Evolutionary conservation across 2,113 vertebrate species (phyloP).

Genomic region (Chascanopsetta lugubris): DNA sequence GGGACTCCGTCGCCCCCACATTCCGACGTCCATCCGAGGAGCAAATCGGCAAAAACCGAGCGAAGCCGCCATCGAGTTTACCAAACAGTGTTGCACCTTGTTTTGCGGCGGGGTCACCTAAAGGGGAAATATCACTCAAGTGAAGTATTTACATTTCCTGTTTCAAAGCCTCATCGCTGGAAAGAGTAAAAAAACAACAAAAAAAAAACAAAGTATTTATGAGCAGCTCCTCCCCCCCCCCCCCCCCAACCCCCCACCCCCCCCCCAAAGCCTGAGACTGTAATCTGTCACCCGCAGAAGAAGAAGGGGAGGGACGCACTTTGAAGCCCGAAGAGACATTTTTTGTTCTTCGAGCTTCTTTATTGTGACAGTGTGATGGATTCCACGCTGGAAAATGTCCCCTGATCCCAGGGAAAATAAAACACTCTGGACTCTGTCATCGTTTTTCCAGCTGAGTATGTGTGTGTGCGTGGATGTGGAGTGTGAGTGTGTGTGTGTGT

Average conservation of each 20-base stretch:
- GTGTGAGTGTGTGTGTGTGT: conserved; percentile 1
- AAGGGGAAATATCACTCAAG: conserved; percentile 57
- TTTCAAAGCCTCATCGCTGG: conserved; percentile 36
- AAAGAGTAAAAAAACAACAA: background rate
- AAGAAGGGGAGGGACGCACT: conserved; percentile 26
- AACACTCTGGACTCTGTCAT: conserved; percentile 67
- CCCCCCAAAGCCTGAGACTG: conserved; percentile 40
- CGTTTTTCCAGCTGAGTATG: conserved; percentile 59
- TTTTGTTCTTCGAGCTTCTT: conserved; percentile 51
- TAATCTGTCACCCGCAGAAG: conserved; percentile 37
- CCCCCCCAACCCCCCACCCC: too few relatives aligned
- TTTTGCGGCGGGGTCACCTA: conserved; percentile 16
- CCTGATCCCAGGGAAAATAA: conserved; percentile 66
- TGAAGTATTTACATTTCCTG: conserved; percentile 50
- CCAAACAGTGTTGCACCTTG: conserved; percentile 19
- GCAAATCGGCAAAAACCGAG: conserved; percentile 21
- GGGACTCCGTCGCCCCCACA: conserved; percentile 47
- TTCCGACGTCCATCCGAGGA: conserved; percentile 55
- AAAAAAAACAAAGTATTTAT: conserved; percentile 41
- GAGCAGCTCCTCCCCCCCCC: conserved; percentile 48
- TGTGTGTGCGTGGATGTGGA: conserved; percentile 3
- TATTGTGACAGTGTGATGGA: conserved; percentile 68
- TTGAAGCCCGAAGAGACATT: conserved; percentile 49
- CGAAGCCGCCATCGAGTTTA: conserved; percentile 35
- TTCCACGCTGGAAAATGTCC: conserved; percentile 70